Conservation (phyloP, 1,140 invertebrate species). For the Drosophila ercepeae region DNA sequence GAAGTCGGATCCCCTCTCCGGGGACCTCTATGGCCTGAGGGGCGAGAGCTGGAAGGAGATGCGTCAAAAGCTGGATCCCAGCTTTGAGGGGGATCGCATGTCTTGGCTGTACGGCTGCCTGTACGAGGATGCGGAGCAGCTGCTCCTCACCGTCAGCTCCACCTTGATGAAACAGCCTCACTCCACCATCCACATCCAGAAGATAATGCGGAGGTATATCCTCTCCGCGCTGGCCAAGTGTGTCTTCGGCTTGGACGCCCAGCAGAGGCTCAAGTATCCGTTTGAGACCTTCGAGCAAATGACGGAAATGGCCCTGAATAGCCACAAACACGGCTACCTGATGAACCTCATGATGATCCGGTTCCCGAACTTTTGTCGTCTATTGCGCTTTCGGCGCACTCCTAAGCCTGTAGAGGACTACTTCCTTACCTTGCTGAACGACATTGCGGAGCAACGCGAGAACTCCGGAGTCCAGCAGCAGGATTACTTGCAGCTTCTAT, state of each 20-base stretch:
- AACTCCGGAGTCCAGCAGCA: slow-evolving; percentile 80
- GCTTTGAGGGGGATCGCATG: slow-evolving; percentile 87
- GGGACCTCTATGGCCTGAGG: slow-evolving; percentile 85
- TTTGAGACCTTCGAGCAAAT: slow-evolving; percentile 71
- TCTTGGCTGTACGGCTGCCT: slow-evolving; percentile 84
- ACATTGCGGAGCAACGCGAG: slow-evolving; percentile 84
- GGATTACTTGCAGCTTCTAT: slow-evolving; percentile 85
- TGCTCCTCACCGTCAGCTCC: slow-evolving; percentile 48
- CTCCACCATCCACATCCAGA: slow-evolving; percentile 70
- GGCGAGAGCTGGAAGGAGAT: slow-evolving; percentile 87
- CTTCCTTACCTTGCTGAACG: slow-evolving; percentile 83
- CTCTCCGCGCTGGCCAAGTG: slow-evolving; percentile 59
- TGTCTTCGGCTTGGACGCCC: slow-evolving; percentile 65
- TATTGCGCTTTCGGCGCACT: slow-evolving; percentile 52
- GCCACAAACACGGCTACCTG: slow-evolving; percentile 66
- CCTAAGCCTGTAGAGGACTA: slow-evolving; percentile 81
- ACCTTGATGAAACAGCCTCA: slow-evolving; percentile 60
- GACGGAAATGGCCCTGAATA: slow-evolving; percentile 73
- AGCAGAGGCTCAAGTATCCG: slow-evolving; percentile 51
- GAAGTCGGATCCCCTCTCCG: slow-evolving; percentile 85
- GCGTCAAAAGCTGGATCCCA: slow-evolving; percentile 86
- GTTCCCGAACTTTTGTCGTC: slow-evolving; percentile 66
- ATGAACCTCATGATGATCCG: slow-evolving; percentile 69
- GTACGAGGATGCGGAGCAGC: slow-evolving; percentile 60
- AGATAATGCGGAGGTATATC: slow-evolving; percentile 69